Evolutionary conservation across 2,113 vertebrate species (phyloP).

Genomic region (Smithornis capensis): DNA sequence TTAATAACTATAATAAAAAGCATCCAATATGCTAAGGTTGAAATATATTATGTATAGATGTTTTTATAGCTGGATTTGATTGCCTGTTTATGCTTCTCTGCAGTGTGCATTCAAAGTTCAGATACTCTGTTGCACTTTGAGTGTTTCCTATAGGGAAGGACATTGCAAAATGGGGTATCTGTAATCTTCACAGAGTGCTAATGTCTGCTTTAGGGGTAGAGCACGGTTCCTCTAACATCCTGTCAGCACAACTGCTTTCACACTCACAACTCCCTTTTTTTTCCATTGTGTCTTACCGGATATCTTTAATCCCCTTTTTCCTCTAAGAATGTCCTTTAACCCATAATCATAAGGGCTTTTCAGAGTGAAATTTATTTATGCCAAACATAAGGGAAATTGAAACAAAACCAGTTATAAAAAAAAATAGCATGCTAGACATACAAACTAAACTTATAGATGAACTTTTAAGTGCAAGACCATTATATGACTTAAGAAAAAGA

Average conservation of each 20-base stretch:
- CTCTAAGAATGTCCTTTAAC: constrained; percentile 3
- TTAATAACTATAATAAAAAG: constrained; percentile 60
- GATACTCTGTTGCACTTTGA: constrained; percentile 18
- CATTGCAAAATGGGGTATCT: background rate
- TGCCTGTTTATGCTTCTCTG: constrained; percentile 33
- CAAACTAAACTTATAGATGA: background rate
- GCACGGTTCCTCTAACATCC: background rate
- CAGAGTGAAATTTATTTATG: background rate
- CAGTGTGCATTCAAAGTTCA: constrained; percentile 27
- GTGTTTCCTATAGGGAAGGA: constrained; percentile 17
- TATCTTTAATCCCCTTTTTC: constrained; percentile 17
- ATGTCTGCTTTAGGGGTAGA: background rate
- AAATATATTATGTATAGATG: constrained; percentile 1
- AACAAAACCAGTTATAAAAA: background rate
- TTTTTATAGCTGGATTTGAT: constrained; percentile 60
- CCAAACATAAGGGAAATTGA: background rate
- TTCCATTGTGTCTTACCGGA: background rate
- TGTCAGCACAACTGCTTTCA: background rate
- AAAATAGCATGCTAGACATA: background rate
- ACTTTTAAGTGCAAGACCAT: background rate
- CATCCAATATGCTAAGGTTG: constrained; percentile 9
- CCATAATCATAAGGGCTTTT: background rate
- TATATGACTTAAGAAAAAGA: background rate
- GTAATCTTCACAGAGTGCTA: background rate
- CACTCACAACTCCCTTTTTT: background rate